These are phyloP conservation scores for Hirundichthys speculiger DNA, from an alignment of 2,113 vertebrate species.

Conservation along the genomic window DNA sequence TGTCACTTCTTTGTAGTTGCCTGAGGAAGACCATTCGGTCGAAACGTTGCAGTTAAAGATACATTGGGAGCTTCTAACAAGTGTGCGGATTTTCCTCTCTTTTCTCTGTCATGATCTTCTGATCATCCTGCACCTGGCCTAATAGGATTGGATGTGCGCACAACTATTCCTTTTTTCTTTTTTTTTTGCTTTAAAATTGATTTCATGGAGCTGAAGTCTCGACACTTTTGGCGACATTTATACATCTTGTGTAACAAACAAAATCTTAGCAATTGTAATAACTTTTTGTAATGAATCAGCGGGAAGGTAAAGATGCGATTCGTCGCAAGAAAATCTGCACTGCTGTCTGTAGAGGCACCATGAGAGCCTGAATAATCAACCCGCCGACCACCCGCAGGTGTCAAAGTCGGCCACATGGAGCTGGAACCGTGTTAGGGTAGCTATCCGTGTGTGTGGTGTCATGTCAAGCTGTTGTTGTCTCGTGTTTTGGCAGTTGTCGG, in stretches of 20 bases:
- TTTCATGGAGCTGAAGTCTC: not conserved
- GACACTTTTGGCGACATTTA: too few relatives aligned
- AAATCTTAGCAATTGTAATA: not conserved
- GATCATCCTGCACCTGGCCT: too few relatives aligned
- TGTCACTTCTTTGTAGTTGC: too few relatives aligned
- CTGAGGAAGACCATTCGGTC: too few relatives aligned
- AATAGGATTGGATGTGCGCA: too few relatives aligned
- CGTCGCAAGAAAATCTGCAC: too few relatives aligned
- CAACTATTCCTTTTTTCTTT: too few relatives aligned
- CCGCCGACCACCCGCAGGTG: constrained; percentile 33
- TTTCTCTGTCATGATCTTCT: too few relatives aligned
- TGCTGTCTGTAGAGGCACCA: not conserved
- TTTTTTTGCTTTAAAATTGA: not conserved
- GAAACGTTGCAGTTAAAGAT: too few relatives aligned
- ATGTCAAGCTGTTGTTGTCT: constrained; percentile 58
- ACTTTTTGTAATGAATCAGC: not conserved
- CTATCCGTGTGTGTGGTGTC: constrained; percentile 30
- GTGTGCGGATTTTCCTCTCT: too few relatives aligned
- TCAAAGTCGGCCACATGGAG: constrained; percentile 14
- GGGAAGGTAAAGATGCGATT: not conserved
- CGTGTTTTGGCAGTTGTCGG: constrained; percentile 88
- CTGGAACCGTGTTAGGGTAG: constrained; percentile 45
- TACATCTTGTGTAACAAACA: not conserved
- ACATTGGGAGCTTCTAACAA: too few relatives aligned
- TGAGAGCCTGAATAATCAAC: not conserved